Evolutionary conservation across 1,140 invertebrate genomes (phyloP).

Genomic region (Drosophila biarmipes): DNA sequence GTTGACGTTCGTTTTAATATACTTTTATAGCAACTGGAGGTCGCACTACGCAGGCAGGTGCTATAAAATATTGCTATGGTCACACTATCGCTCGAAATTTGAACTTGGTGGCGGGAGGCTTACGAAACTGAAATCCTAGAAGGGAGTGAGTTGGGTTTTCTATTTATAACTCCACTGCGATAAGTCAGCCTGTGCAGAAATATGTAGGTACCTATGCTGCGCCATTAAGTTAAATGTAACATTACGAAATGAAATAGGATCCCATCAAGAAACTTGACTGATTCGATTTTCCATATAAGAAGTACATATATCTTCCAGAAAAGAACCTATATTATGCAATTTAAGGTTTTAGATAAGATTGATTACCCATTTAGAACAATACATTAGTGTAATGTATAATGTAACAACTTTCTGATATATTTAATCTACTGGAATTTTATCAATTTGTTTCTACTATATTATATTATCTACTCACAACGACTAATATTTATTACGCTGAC

Average conservation of each 20-base stretch:
- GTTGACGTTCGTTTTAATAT: slow-evolving; percentile 52
- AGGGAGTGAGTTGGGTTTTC: neutral
- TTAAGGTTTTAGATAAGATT: too few species aligned
- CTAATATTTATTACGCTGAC: neutral
- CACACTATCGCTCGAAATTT: slow-evolving; percentile 12
- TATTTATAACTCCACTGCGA: slow-evolving; percentile 16
- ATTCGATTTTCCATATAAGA: too few species aligned
- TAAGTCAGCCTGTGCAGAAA: slow-evolving; percentile 6
- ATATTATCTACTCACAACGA: neutral
- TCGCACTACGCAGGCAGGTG: neutral
- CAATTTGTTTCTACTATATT: too few species aligned
- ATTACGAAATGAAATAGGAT: neutral
- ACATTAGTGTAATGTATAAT: too few species aligned
- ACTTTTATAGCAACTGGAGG: slow-evolving; percentile 4
- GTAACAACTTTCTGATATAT: too few species aligned
- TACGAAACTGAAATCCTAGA: neutral
- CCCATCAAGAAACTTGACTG: too few species aligned
- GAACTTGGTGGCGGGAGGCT: slow-evolving; percentile 5
- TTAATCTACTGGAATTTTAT: neutral
- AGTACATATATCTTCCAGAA: too few species aligned
- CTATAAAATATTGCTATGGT: neutral
- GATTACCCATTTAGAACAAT: too few species aligned
- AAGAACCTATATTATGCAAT: too few species aligned
- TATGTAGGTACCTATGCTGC: neutral
- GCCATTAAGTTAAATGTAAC: neutral